phyloP scores from a whole-genome alignment of 2,113 vertebrate genomes.

The Proteles cristata region DNA sequence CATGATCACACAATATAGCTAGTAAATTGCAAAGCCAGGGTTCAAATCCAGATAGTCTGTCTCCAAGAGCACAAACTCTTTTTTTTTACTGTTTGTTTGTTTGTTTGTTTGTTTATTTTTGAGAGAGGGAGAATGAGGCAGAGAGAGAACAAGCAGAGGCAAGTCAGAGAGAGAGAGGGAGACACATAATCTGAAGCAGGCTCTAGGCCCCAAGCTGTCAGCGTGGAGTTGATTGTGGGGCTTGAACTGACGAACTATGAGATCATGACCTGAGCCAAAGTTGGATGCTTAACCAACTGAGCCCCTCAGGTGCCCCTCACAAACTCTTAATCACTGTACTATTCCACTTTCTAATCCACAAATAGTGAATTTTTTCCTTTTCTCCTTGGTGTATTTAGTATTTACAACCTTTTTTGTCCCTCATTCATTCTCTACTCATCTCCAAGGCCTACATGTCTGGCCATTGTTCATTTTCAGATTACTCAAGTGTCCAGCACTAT shows the following conservation, averaged over 20 bases:
- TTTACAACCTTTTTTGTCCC: not conserved
- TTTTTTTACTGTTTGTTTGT: too few relatives aligned
- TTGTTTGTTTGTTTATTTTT: too few relatives aligned
- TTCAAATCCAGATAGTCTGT: not conserved
- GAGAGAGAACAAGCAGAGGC: too few relatives aligned
- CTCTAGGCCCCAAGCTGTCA: too few relatives aligned
- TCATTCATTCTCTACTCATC: not conserved
- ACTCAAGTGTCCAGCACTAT: not conserved
- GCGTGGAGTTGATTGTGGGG: too few relatives aligned
- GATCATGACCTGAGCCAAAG: too few relatives aligned
- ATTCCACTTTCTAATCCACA: not conserved
- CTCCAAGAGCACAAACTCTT: not conserved
- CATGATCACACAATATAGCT: not conserved
- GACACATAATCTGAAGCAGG: too few relatives aligned
- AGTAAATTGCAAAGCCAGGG: not conserved
- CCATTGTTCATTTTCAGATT: not conserved
- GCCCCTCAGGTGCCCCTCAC: too few relatives aligned
- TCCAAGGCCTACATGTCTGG: not conserved
- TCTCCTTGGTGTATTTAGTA: not conserved
- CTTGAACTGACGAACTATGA: too few relatives aligned
- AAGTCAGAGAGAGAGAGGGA: too few relatives aligned
- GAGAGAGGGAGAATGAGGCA: too few relatives aligned
- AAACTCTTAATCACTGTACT: not conserved
- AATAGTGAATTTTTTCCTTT: not conserved
- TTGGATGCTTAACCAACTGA: too few relatives aligned